These are phyloP conservation scores for Drosophila gaucha DNA, from an alignment of 2,888 invertebrate species.

Conservation along the genomic window DNA sequence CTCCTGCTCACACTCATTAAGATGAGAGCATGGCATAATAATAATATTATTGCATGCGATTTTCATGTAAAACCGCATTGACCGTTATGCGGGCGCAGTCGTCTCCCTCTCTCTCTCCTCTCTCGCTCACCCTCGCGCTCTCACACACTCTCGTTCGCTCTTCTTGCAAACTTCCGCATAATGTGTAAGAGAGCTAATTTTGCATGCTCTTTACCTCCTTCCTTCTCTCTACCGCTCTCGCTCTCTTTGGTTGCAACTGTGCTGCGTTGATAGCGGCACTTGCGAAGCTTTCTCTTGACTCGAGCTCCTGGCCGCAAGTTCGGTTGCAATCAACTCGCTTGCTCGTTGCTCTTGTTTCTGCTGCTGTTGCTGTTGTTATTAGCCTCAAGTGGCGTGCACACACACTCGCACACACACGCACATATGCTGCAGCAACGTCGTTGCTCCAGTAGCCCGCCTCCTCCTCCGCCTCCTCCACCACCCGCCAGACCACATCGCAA, in stretches of 20 bases:
- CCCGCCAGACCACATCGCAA: conserved; percentile 32
- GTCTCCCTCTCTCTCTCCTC: conserved; percentile 2
- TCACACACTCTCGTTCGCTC: neutral
- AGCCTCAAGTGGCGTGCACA: conserved; percentile 74
- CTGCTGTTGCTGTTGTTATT: conserved; percentile 61
- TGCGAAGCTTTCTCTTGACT: conserved; percentile 61
- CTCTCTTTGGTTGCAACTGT: conserved; percentile 28
- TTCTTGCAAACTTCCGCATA: conserved; percentile 44
- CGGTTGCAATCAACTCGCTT: conserved; percentile 66
- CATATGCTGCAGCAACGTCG: conserved; percentile 17
- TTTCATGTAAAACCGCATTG: conserved; percentile 26
- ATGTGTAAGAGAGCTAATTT: conserved; percentile 40
- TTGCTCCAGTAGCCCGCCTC: conserved; percentile 33
- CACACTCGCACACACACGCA: conserved; percentile 9
- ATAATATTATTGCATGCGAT: conserved; percentile 59
- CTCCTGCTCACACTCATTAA: neutral
- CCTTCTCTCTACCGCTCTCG: conserved; percentile 3
- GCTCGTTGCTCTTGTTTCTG: conserved; percentile 50
- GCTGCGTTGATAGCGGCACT: conserved; percentile 48
- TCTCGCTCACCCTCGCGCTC: conserved; percentile 10
- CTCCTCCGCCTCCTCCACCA: conserved; percentile 2
- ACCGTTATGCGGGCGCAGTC: conserved; percentile 51
- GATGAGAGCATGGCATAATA: conserved; percentile 11
- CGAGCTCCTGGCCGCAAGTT: conserved; percentile 62
- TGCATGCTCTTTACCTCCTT: no score